Evolutionary conservation across 2,888 invertebrate genomes (phyloP).

Genomic region (Cantharis nigra): DNA sequence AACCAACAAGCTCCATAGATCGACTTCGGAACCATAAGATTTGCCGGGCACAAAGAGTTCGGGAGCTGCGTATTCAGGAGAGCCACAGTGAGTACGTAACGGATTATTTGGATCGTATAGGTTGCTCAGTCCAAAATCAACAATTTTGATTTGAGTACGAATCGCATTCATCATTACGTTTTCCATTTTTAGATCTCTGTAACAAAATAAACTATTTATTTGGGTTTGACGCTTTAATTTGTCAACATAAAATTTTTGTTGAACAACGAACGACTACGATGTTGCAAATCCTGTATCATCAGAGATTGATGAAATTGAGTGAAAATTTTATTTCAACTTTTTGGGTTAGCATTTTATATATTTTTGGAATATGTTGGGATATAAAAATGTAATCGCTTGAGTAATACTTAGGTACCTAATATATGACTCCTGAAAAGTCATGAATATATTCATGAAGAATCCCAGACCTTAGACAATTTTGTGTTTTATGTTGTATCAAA

Average conservation of each 20-base stretch:
- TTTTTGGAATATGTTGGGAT: neutral
- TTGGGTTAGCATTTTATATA: neutral
- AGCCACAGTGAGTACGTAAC: constrained; percentile 77
- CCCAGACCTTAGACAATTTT: constrained; percentile 27
- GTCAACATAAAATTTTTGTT: neutral
- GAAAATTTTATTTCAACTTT: neutral
- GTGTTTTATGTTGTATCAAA: constrained; percentile 25
- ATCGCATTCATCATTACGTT: constrained; percentile 74
- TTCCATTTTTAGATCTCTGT: constrained; percentile 79
- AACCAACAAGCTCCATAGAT: constrained; percentile 76
- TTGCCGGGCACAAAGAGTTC: constrained; percentile 72
- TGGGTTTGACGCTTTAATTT: neutral
- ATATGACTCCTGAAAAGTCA: constrained; percentile 13
- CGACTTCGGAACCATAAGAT: constrained; percentile 76
- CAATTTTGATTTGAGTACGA: constrained; percentile 72
- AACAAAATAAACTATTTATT: constrained; percentile 39
- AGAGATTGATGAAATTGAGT: neutral
- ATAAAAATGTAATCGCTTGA: neutral
- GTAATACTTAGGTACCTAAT: constrained; percentile 8
- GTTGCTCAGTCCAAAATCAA: constrained; percentile 79
- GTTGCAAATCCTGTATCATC: neutral
- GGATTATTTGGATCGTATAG: constrained; percentile 63
- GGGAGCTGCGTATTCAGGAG: constrained; percentile 80
- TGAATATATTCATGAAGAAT: constrained; percentile 25
- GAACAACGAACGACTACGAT: too few species aligned